phyloP scores from a whole-genome alignment of 2,113 vertebrate genomes.

The Meriones unguiculatus region DNA sequence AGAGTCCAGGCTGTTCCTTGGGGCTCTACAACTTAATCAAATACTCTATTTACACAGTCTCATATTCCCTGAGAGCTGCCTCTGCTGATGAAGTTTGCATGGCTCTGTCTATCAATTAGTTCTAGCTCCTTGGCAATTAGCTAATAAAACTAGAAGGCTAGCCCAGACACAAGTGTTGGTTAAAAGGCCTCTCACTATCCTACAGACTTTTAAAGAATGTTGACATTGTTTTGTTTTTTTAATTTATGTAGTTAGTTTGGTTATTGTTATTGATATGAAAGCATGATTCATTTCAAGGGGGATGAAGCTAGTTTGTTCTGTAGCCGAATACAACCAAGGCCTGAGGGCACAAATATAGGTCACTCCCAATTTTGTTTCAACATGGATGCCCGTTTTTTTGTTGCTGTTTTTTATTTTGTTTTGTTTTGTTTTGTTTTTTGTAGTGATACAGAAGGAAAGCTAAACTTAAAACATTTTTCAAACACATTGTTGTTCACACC shows the following conservation, averaged over 20 bases:
- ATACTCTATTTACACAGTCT: slow-evolving; percentile 66
- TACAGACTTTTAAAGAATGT: background rate
- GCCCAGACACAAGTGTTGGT: background rate
- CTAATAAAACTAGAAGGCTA: slow-evolving; percentile 48
- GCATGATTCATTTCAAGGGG: background rate
- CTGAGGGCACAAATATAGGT: background rate
- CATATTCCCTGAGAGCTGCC: slow-evolving; percentile 21
- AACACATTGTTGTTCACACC: background rate
- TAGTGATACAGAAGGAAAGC: background rate
- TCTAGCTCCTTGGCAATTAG: slow-evolving; percentile 43
- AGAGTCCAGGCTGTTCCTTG: slow-evolving; percentile 55
- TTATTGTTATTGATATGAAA: background rate
- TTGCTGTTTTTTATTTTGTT: background rate
- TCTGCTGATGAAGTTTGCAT: slow-evolving; percentile 39
- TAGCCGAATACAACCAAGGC: background rate
- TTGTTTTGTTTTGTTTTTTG: background rate
- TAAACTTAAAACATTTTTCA: background rate
- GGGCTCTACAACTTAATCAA: slow-evolving; percentile 68
- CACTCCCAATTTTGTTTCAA: background rate
- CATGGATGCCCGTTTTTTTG: background rate
- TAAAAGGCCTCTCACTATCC: background rate
- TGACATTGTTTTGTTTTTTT: background rate
- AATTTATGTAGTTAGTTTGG: background rate
- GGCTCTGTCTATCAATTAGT: slow-evolving; percentile 60
- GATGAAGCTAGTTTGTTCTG: background rate